Evolutionary conservation across 2,797 vertebrate genomes (phyloP), one percentile per base, ranked within the genome.

Genomic region (Clarias laeviceps): DNA sequence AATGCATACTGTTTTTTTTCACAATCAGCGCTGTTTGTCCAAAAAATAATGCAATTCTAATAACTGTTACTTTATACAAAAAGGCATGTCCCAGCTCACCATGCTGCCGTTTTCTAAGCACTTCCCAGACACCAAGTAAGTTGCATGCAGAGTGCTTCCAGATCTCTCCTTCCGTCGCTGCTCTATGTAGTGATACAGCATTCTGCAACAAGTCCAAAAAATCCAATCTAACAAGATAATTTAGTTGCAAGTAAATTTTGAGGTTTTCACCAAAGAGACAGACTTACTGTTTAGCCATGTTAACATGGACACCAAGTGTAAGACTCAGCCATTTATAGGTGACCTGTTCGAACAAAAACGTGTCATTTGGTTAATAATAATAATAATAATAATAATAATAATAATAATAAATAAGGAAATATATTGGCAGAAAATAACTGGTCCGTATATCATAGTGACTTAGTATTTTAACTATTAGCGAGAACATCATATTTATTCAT

Each of bases 311-410:
- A 0, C 97, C 97, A 27, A 99, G 94, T 3, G 97, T 98, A 29
- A 96, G 96, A 92, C 98, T 99, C 88, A 99, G 94, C 98, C 97
- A 99, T 93, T 99, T 99, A 88, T 99, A 99, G 0, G 98, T 99
- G 32, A 99, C 98, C 98, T 99, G 92, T 32, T 4, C 87, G 69
- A 15, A 88, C 64, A 78, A 12, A 82, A 57, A 34, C 54, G 0
- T 6, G 9, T 5, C 9, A 77, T 22, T 22, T 9, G 3, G 4
- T 77, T 59, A 57, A 32, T 20, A 29, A 18, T 40, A 18, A n/a
- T 9, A 45, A 72, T 4, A n/a, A 72, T 2, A 76, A 32, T 29
- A 56, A 18, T 40, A 20, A 27, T 11, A n/a, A 73, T 1, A 15
- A n/a, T n/a, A 73, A 2, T 45, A 11, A 45, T 11, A 11, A 45